These are phyloP conservation scores for Rhynchomys soricoides DNA, from an alignment of 2,113 vertebrate species.

Conservation along the genomic window DNA sequence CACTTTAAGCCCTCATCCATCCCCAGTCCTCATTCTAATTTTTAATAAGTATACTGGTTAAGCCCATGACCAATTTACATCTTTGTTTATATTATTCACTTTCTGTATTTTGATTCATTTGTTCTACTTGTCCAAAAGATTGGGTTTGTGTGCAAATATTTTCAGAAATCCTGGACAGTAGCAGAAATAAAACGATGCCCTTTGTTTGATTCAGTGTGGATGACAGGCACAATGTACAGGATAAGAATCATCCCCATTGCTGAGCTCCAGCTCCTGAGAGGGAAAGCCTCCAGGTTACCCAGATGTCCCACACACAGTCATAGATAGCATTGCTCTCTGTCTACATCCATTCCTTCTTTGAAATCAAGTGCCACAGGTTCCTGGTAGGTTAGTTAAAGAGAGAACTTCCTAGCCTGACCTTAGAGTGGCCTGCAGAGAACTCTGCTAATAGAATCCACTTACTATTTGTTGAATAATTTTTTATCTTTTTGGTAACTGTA, in stretches of 20 bases:
- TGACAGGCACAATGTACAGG: not conserved
- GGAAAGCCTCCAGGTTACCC: not conserved
- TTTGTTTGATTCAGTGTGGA: not conserved
- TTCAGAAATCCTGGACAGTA: not conserved
- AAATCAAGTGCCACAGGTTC: not conserved
- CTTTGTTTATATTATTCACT: not conserved
- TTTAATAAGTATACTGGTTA: not conserved
- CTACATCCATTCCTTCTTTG: not conserved
- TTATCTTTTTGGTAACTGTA: not conserved
- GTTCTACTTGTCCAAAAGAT: not conserved
- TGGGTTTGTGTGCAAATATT: not conserved
- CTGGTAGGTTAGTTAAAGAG: not conserved
- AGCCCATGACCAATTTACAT: not conserved
- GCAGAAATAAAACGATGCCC: not conserved
- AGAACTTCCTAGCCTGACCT: not conserved
- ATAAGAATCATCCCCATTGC: not conserved
- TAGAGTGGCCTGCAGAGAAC: not conserved
- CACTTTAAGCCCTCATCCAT: not conserved
- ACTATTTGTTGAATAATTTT: slow-evolving; percentile 6
- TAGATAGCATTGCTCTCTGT: not conserved
- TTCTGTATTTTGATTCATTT: not conserved
- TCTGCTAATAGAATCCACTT: not conserved
- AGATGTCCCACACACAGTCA: fast-evolving
- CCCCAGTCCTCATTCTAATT: not conserved
- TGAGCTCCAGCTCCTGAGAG: not conserved